Base-by-base conservation (phyloP, 2,113 vertebrate genomes). In the Lepisosteus osseus region DNA sequence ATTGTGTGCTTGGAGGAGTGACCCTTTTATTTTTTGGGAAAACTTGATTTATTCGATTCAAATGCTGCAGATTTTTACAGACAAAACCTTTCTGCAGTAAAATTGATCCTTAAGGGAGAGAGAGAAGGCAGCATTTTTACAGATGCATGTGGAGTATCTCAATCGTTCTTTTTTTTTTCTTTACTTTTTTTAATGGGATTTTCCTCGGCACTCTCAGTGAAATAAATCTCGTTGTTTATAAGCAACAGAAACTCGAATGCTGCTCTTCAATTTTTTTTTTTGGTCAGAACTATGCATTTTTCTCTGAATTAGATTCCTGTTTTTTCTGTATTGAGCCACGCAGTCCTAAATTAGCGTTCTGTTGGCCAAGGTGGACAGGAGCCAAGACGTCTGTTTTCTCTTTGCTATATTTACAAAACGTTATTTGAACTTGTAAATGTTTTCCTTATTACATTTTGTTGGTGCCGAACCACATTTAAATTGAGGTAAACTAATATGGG, bases 321-420 rank as follows among this genome's bases (percentile, higher is more conserved):
- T 51, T 51, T 51, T 51, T 51, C 47, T 51, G 29, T 51, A 6
- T 51, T 51, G 29, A 67, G 65, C 72, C 65, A 42, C 57, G 44
- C 65, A 4, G 44, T 61, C 47, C 65, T 57, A 61, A 68, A 68
- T 73, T 68, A 62, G 65, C 54, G 65, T 54, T 45, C 42, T 61
- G 15, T 40, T 62, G 57, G 65, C 72, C 72, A 73, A 73, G 13
- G 54, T 68, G 65, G 72, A 51, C 65, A 14, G 45, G 61, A 40
- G 72, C 72, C 72, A 73, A 61, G 17, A 57, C 47, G 41, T 15
- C 71, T 61, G 65, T 67, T 68, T 68, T 73, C 56, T 65, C 67
- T 54, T 68, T 55, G 13, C 56, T 68, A n/a, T 73, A 59, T 67
- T 66, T 47, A 41, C 44, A 62, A 65, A 56, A 56, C 41, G 63